These are phyloP conservation scores for Anorthoa munda DNA, from an alignment of 2,888 invertebrate genomes.

Conservation along the genomic window DNA sequence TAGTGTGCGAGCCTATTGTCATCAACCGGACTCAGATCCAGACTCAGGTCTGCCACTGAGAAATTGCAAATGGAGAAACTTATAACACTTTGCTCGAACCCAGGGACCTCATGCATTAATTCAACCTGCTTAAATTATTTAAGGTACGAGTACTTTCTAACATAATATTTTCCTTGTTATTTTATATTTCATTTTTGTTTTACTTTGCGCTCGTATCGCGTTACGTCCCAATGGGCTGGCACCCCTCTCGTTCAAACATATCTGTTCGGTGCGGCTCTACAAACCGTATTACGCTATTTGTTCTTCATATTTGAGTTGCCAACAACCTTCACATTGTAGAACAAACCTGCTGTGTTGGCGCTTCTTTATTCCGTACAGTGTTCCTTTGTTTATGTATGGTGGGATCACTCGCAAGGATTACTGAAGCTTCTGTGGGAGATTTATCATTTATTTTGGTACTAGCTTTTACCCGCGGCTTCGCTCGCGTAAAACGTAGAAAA, in stretches of 20 bases:
- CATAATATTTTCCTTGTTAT: neutral
- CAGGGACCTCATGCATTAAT: too few species aligned
- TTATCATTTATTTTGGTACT: neutral
- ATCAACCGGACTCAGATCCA: too few species aligned
- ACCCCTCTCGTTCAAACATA: constrained; percentile 56
- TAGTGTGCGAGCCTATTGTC: too few species aligned
- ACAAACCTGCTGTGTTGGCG: constrained; percentile 51
- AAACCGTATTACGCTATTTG: constrained; percentile 68
- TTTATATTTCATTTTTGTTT: neutral
- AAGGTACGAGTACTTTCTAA: neutral
- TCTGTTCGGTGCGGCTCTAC: constrained; percentile 58
- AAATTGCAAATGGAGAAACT: too few species aligned
- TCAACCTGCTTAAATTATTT: too few species aligned
- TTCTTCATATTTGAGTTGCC: constrained; percentile 67
- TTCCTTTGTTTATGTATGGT: constrained; percentile 30
- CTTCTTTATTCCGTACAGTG: constrained; percentile 53
- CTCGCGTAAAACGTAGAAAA: too few species aligned
- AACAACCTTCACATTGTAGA: constrained; percentile 65
- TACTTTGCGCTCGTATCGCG: neutral
- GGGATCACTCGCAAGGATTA: constrained; percentile 11
- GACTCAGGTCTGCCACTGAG: too few species aligned
- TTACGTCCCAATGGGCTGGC: constrained; percentile 14
- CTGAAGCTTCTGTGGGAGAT: neutral
- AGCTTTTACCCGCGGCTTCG: too few species aligned
- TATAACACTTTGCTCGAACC: too few species aligned